Evolutionary conservation across 2,797 vertebrate genomes (phyloP), one percentile per base, ranked within the genome.

Genomic region (Macropus fuliginosus): DNA sequence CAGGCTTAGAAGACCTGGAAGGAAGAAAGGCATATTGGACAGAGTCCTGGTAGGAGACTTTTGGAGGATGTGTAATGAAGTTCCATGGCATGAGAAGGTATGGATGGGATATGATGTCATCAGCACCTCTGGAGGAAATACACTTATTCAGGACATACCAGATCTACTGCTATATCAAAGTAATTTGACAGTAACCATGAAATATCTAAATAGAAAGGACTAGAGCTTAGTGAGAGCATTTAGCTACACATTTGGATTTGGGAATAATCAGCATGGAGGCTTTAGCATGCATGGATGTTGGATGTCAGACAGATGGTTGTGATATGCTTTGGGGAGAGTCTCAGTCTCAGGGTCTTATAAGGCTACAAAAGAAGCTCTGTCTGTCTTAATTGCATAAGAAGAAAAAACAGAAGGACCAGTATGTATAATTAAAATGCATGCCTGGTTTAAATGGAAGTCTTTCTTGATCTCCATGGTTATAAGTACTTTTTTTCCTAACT

Each of bases 401-500:
- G 94, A 21, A 40, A 91, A 92, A 34, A 5, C 40, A 27, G 93
- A 57, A 56, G 12, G 74, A 92, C 89, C 54, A 91, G 1, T 54
- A 5, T 62, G 90, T 57, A 74, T 74, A 74, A 74, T 74, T 74
- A n/a, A 74, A 74, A 74, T 74, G 34, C 31, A 34, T 14, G 4
- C 4, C 13, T n/a, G 13, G 59, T 40, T 66, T 40, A 74, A 40
- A 74, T n/a, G 34, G 6, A 40, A 74, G 62, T 81, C 81, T 62
- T 8, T 93, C 14, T 21, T 91, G 28, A 62, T 89, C 13, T 62
- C 31, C 59, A 62, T 34, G 59, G 31, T 62, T 62, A 34, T 16
- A 34, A 34, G 18, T 90, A 12, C 59, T 95, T 96, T 13, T 95
- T 1, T 92, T 52, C 52, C 27, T 95, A 96, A 55, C 28, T 90